Percentiles rank a stretch among this genome's conserved stretches.
Evolutionary conservation across 2,113 vertebrate species (phyloP).

Genomic region (Burhinus oedicnemus): DNA sequence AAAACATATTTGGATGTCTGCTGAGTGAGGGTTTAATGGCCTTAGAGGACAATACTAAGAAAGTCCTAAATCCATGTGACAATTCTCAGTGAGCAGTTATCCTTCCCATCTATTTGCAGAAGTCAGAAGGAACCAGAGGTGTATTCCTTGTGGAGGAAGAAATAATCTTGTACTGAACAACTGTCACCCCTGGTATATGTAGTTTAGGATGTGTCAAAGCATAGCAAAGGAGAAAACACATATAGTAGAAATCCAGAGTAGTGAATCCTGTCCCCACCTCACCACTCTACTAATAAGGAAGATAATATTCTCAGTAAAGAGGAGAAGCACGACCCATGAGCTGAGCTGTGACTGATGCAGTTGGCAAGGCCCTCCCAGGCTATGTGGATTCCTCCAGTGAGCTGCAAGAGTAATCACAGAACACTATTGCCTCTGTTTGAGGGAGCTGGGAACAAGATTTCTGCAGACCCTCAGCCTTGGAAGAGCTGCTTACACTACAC

Average conservation of each 20-base stretch:
- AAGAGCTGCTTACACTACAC: neutral
- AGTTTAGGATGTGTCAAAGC: neutral
- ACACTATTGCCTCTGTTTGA: neutral
- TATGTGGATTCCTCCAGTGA: neutral
- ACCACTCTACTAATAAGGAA: neutral
- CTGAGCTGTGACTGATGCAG: neutral
- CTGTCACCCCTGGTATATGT: neutral
- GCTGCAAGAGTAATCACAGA: neutral
- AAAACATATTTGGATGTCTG: neutral
- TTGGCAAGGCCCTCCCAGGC: accelerated
- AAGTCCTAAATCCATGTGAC: neutral
- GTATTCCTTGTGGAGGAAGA: neutral
- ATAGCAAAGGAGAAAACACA: neutral
- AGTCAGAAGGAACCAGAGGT: neutral
- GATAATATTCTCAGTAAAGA: neutral
- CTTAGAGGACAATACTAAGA: neutral
- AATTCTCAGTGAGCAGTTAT: neutral
- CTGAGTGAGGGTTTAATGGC: neutral
- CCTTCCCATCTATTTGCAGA: neutral
- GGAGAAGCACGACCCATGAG: neutral
- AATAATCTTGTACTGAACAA: neutral
- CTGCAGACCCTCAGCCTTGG: neutral
- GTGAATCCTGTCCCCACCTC: neutral
- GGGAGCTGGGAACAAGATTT: neutral
- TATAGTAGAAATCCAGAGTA: neutral